These are phyloP conservation scores for Ornithoptera alexandrae DNA, from an alignment of 2,888 invertebrate species.

Conservation along the genomic window DNA sequence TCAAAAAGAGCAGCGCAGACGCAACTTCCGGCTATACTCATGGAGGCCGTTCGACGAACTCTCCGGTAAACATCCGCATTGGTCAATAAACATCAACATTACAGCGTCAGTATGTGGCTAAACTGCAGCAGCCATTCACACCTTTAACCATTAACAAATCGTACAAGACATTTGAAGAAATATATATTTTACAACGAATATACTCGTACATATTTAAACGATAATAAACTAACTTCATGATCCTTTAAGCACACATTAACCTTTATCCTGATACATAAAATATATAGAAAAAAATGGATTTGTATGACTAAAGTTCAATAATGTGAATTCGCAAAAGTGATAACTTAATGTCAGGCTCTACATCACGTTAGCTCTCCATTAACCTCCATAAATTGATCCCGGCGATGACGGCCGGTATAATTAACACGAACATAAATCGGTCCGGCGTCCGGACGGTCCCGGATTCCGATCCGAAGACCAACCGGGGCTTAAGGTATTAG, in stretches of 20 bases:
- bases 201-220: too few relatives aligned
- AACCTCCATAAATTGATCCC: conserved; percentile 27
- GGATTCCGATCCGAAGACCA: conserved; percentile 4
- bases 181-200: too few relatives aligned
- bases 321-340: too few relatives aligned
- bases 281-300: too few relatives aligned
- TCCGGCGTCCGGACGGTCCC: conserved; percentile 13
- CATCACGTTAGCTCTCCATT: conserved; percentile 26
- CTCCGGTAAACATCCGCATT: conserved; percentile 20
- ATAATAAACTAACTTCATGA: too few relatives aligned
- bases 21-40: conserved; percentile 16
- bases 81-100: not conserved
- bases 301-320: too few relatives aligned
- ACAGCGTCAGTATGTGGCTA: not conserved
- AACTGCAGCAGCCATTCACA: not conserved
- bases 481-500: conserved; percentile 10
- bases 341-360: not conserved
- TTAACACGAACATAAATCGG: conserved; percentile 23
- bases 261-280: too few relatives aligned
- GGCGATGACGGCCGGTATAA: conserved; percentile 19
- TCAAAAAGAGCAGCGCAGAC: not conserved
- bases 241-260: too few relatives aligned
- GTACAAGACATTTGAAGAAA: too few relatives aligned
- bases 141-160: not conserved
- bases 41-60: conserved; percentile 14